Evolutionary conservation across 2,888 invertebrate genomes (phyloP), one percentile per base, ranked within the genome.

Genomic region (Scaeva pyrastri): DNA sequence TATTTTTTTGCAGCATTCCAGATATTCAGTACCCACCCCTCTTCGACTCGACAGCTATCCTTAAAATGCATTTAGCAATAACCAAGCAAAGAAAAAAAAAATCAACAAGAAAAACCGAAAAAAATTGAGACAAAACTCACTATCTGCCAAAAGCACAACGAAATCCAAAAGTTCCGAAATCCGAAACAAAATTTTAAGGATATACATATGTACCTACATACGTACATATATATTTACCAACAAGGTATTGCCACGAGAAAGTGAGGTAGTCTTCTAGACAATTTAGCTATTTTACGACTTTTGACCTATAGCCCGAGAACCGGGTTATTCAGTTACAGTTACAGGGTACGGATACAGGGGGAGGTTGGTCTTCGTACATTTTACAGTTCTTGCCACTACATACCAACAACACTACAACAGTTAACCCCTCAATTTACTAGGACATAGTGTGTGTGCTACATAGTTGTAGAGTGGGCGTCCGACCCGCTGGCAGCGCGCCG

Each of bases 281-380:
- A 81, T 81, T 85, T 43, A 73, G 41, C 81, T 60, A 76, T 80
- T 84, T 80, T 66, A 72, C 72, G 72, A 76, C 75, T 75, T 80
- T 80, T 21, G 58, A 84, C 75, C 72, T 72, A 76, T 68, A 71
- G 56, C 79, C 78, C 23, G 52, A 26, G 64, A 39, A 45, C 39
- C 41, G 31, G 48, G 62, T n/a, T n/a, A n/a, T n/a, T n/a, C n/a
- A n/a, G 0, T 7, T 8, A 31, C 31, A 1, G 6, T 60, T 36
- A n/a, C 50, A 50, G 16, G 26, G 26, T 41, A 14, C 12, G 11
- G 19, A 5, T 48, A 56, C n/a, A 31, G 31, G 31, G 31, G 8
- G 6, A 31, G 31, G 1, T 5, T 7, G 31, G 31, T 31, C 31
- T 31, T 31, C 31, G n/a, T n/a, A n/a, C n/a, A n/a, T n/a, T n/a